These are phyloP conservation scores for Cephalopholis sonnerati DNA, from an alignment of 2,113 vertebrate genomes.

Conservation along the genomic window DNA sequence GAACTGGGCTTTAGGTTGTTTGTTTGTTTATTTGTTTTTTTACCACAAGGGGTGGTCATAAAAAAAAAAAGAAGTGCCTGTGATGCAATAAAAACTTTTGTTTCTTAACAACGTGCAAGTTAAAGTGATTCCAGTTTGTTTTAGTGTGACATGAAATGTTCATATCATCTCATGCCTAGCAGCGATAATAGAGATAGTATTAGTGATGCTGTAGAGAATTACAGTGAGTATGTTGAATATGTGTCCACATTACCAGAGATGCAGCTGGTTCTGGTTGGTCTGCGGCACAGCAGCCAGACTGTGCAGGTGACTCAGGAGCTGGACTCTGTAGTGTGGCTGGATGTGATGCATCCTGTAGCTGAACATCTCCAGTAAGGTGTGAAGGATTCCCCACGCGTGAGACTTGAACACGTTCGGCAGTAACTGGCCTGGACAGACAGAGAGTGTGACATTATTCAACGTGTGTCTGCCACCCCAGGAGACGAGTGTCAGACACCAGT, in stretches of 20 bases:
- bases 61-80: too few relatives aligned
- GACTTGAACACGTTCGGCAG: conserved; percentile 98
- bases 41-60: too few relatives aligned
- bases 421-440: conserved; percentile 89
- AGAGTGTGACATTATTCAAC: neutral
- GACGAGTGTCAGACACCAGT: neutral
- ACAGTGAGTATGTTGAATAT: neutral
- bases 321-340: conserved; percentile 97
- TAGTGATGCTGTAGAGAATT: neutral
- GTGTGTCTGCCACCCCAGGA: neutral
- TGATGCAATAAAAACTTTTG: too few relatives aligned
- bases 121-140: too few relatives aligned
- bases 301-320: conserved; percentile 97
- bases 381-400: conserved; percentile 97
- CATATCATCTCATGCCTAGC: too few relatives aligned
- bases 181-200: neutral
- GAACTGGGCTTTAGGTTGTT: too few relatives aligned
- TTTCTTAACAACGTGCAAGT: too few relatives aligned
- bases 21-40: too few relatives aligned
- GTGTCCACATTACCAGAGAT: conserved; percentile 87
- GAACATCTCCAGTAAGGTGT: conserved; percentile 98
- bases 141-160: too few relatives aligned
- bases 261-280: conserved; percentile 99
- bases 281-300: conserved; percentile 96
- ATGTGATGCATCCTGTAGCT: conserved; percentile 99